Evolutionary conservation across 2,113 vertebrate genomes (phyloP).

Genomic region (Crotalus helleri): DNA sequence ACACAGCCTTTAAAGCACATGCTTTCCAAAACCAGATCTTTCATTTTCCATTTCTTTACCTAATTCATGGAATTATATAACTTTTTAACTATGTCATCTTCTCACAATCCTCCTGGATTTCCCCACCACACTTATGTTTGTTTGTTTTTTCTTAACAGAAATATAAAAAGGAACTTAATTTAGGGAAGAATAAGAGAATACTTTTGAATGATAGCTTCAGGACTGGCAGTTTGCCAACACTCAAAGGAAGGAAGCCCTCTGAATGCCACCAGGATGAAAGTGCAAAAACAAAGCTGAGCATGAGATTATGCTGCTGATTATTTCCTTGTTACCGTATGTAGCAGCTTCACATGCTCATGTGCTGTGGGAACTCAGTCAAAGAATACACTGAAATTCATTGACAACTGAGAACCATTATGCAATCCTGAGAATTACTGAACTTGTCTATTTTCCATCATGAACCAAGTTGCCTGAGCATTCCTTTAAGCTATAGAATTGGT

Average conservation of each 20-base stretch:
- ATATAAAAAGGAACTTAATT: not conserved
- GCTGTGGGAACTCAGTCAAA: not conserved
- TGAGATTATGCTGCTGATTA: not conserved
- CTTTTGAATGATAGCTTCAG: not conserved
- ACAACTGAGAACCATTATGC: not conserved
- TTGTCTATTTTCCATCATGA: not conserved
- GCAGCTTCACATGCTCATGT: not conserved
- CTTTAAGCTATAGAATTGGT: not conserved
- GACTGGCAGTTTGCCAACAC: not conserved
- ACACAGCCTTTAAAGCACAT: not conserved
- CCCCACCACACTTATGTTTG: not conserved
- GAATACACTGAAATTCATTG: not conserved
- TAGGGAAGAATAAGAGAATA: not conserved
- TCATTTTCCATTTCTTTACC: not conserved
- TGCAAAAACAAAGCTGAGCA: not conserved
- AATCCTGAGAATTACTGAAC: not conserved
- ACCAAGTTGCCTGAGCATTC: not conserved
- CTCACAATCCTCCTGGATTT: not conserved
- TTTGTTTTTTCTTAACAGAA: not conserved
- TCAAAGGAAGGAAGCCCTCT: not conserved
- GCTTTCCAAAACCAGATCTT: not conserved
- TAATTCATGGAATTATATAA: not conserved
- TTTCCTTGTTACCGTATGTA: not conserved
- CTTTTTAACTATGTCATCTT: not conserved
- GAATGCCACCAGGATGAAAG: not conserved